These are phyloP conservation scores for Pterocles gutturalis DNA, from an alignment of 2,113 vertebrate genomes.

Conservation along the genomic window DNA sequence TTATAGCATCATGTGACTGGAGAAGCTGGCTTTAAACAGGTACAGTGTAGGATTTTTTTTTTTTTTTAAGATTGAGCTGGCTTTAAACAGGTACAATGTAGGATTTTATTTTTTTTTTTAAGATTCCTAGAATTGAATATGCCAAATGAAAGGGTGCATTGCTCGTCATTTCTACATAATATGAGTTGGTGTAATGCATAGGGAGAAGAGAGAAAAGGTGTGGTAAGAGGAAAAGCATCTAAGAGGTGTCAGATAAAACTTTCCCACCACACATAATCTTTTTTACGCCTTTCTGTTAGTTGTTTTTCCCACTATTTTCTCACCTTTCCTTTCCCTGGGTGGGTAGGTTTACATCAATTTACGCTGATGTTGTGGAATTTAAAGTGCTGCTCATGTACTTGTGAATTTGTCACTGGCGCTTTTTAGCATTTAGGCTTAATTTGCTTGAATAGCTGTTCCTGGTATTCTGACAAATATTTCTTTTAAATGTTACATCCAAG, in stretches of 20 bases:
- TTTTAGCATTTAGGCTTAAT: constrained; percentile 76
- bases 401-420: not conserved
- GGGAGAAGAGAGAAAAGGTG: constrained; percentile 32
- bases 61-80: constrained; percentile 70
- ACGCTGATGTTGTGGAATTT: constrained; percentile 23
- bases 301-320: constrained; percentile 50
- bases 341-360: constrained; percentile 1
- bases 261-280: not conserved
- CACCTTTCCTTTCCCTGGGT: constrained; percentile 52
- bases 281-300: constrained; percentile 42
- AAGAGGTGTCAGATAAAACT: constrained; percentile 59
- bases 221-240: constrained; percentile 33
- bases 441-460: constrained; percentile 44
- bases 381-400: not conserved
- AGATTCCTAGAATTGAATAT: not conserved
- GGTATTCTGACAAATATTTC: constrained; percentile 26
- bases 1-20: constrained; percentile 65
- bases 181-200: not conserved
- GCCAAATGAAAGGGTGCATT: not conserved
- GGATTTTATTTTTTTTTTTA: not conserved
- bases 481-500: constrained; percentile 14
- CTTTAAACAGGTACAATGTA: constrained; percentile 84
- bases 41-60: constrained; percentile 67
- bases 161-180: not conserved
- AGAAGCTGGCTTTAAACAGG: constrained; percentile 82